phyloP scores from a whole-genome alignment of 2,113 vertebrate genomes.

The Saccopteryx bilineata region DNA sequence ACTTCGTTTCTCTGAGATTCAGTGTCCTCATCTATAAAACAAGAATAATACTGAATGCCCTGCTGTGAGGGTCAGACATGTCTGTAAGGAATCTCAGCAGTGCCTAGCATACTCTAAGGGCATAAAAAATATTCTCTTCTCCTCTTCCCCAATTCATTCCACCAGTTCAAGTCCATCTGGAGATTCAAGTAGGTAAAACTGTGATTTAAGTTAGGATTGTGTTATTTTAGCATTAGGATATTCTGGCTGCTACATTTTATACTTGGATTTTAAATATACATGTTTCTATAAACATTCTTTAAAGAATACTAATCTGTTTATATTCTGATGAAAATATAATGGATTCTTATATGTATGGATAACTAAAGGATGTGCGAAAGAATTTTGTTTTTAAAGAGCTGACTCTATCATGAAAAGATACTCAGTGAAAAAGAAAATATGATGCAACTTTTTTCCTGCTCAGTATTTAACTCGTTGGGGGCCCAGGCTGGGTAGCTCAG shows the following conservation, averaged over 20 bases:
- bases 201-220: not conserved
- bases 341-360: conserved; percentile 33
- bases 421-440: conserved; percentile 48
- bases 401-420: not conserved
- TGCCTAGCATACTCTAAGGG: not conserved
- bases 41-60: not conserved
- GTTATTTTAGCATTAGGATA: conserved; percentile 5
- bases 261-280: conserved; percentile 36
- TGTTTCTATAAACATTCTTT: conserved; percentile 59
- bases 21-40: not conserved
- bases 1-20: not conserved
- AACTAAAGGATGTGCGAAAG: not conserved
- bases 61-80: not conserved
- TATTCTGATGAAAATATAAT: conserved; percentile 45
- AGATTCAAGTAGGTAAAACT: conserved; percentile 21
- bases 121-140: not conserved
- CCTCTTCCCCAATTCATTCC: not conserved
- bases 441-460: not conserved
- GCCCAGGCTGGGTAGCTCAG: too few relatives aligned
- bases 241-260: conserved; percentile 46
- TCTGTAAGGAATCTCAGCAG: not conserved
- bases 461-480: not conserved
- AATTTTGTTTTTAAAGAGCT: conserved; percentile 17
- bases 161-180: conserved; percentile 17
- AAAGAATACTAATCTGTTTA: conserved; percentile 70